Percentiles rank a stretch among this genome's conserved stretches.
Conservation (phyloP, 1,140 invertebrate genomes). For the Penaeus chinensis region DNA sequence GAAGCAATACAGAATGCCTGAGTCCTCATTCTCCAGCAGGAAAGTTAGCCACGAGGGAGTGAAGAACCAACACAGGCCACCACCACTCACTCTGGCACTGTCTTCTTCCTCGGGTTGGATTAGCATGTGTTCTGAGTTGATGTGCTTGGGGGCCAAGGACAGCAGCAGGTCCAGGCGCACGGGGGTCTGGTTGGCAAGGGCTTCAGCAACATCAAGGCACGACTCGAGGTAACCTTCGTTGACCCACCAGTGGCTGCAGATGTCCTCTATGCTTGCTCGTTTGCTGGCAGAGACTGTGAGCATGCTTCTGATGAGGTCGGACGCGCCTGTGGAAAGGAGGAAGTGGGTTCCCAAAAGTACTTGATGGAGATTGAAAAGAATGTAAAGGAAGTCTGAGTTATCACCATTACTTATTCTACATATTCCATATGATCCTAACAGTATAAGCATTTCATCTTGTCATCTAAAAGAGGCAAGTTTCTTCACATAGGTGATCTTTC, state of each 20-base stretch:
- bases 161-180: constrained; percentile 89
- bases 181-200: constrained; percentile 88
- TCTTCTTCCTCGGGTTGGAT: constrained; percentile 64
- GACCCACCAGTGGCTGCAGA: constrained; percentile 92
- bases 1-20: too few relatives aligned
- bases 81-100: constrained; percentile 44
- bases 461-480: too few relatives aligned
- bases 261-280: constrained; percentile 91
- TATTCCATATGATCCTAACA: too few relatives aligned
- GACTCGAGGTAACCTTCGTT: constrained; percentile 87
- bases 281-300: constrained; percentile 89
- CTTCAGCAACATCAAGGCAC: constrained; percentile 87
- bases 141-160: constrained; percentile 77
- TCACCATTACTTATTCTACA: too few relatives aligned
- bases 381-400: too few relatives aligned
- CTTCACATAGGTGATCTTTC: too few relatives aligned
- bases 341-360: neutral
- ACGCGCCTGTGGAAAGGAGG: constrained; percentile 79
- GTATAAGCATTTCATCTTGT: too few relatives aligned
- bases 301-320: constrained; percentile 93
- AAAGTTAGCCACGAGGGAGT: too few relatives aligned
- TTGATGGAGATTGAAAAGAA: too few relatives aligned
- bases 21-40: too few relatives aligned
- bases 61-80: neutral
- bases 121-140: constrained; percentile 64